Evolutionary conservation across 1,140 invertebrate genomes (phyloP), one percentile per base, ranked within the genome.

Genomic region (Drosophila elegans): DNA sequence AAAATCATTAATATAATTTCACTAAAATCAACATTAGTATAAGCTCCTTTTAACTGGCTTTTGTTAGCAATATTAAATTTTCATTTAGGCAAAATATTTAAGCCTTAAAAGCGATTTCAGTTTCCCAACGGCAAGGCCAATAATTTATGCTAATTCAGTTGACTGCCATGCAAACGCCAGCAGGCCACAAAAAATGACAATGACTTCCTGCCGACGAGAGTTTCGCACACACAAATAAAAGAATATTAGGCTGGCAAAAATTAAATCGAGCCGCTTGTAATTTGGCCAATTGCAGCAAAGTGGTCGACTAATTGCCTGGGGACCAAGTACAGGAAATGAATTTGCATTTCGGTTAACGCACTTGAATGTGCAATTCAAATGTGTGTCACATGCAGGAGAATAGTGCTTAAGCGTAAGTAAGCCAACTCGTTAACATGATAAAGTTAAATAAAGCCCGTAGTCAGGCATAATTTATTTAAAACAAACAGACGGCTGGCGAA

Each of bases 281-380:
- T 82, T 82, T 67, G 61, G 62, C 44, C 79, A 82, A 82, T 86
- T 88, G 74, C 74, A 79, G 69, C 53, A 75, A 88, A 88, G 79
- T 75, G 75, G 44, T 54, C 64, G 51, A 71, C 83, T 88, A 86
- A 86, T 86, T 86, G 82, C 78, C 78, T 62, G 55, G 82, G 78
- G 69, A 78, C 51, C 66, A 27, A 62, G 49, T 34, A 60, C 52
- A 34, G 60, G 64, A 55, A 56, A 25, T 49, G 21, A 25, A 57
- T 80, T 78, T 84, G 52, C 68, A 82, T 81, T 57, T 69, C 38
- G 57, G 52, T 59, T 61, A 74, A 74, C 44, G 39, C 57, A 74
- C 62, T 53, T 64, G 56, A 54, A 46, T 60, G 42, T 45, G 55
- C 48, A 61, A 53, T 63, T 29, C 41, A 41, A 51, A 39, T 76